Conservation (phyloP, 2,113 vertebrate species). For the Scomber colias region DNA sequence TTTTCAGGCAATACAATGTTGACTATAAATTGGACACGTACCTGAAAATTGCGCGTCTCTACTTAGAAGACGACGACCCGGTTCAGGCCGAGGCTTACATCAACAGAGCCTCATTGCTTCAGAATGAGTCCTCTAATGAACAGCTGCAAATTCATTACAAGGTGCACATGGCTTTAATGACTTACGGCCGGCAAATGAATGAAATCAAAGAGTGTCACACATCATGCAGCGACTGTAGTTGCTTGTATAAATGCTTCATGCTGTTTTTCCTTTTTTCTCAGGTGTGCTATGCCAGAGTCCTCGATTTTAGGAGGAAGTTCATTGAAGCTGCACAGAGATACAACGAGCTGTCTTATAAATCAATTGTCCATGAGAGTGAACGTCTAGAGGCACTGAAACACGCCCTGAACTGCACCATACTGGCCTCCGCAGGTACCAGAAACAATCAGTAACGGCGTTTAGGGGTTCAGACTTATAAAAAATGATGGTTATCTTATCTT, state of each 20-base stretch:
- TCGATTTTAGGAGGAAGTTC: constrained; percentile 98
- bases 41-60: constrained; percentile 97
- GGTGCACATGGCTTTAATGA: constrained; percentile 69
- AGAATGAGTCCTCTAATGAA: constrained; percentile 98
- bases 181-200: neutral
- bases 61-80: constrained; percentile 97
- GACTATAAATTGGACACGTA: constrained; percentile 99
- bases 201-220: neutral
- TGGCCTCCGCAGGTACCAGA: constrained; percentile 95
- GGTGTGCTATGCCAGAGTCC: constrained; percentile 98
- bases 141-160: constrained; percentile 99
- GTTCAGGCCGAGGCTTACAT: constrained; percentile 99
- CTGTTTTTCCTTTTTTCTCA: constrained; percentile 55
- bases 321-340: constrained; percentile 98
- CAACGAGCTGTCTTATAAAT: constrained; percentile 98
- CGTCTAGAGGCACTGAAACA: constrained; percentile 97
- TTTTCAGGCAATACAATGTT: constrained; percentile 94
- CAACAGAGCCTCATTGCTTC: constrained; percentile 96
- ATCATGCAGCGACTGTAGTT: neutral
- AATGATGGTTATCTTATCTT: too few relatives aligned
- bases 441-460: too few relatives aligned
- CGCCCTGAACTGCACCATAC: constrained; percentile 96
- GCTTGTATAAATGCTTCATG: neutral
- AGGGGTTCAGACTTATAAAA: neutral
- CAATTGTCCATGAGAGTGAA: constrained; percentile 96